Evolutionary conservation across 2,113 vertebrate species (phyloP).

Genomic region (Nycticebus coucang): DNA sequence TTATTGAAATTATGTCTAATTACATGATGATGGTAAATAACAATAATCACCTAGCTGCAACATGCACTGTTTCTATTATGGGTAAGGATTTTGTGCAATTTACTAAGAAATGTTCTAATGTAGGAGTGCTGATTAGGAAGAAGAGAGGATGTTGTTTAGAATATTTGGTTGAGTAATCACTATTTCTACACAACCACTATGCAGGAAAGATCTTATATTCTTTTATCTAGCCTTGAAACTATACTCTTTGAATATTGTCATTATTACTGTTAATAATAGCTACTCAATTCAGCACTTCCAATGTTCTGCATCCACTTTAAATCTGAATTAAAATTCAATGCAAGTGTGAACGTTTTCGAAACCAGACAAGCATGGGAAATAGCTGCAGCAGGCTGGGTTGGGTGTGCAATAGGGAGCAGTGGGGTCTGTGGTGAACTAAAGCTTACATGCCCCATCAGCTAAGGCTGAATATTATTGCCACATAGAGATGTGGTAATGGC

Average conservation of each 20-base stretch:
- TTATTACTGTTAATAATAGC: constrained; percentile 26
- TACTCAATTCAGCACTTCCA: background rate
- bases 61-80: constrained; percentile 65
- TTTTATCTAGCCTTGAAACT: background rate
- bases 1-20: constrained; percentile 77
- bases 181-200: background rate
- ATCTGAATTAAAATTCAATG: constrained; percentile 22
- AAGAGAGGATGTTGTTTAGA: background rate
- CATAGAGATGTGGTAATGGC: background rate
- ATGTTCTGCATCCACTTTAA: constrained; percentile 18
- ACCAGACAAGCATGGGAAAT: background rate
- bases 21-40: constrained; percentile 74
- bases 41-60: constrained; percentile 73
- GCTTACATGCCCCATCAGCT: background rate
- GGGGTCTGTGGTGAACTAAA: background rate
- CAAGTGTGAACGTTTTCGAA: background rate
- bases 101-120: constrained; percentile 65
- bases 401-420: too few species aligned
- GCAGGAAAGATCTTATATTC: background rate
- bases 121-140: background rate
- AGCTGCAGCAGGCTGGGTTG: background rate
- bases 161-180: constrained; percentile 14
- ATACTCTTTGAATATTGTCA: constrained; percentile 22
- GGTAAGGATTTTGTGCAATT: constrained; percentile 60
- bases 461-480: background rate